Evolutionary conservation across 1,140 invertebrate genomes (phyloP).

Genomic region (Coelopa frigida): DNA sequence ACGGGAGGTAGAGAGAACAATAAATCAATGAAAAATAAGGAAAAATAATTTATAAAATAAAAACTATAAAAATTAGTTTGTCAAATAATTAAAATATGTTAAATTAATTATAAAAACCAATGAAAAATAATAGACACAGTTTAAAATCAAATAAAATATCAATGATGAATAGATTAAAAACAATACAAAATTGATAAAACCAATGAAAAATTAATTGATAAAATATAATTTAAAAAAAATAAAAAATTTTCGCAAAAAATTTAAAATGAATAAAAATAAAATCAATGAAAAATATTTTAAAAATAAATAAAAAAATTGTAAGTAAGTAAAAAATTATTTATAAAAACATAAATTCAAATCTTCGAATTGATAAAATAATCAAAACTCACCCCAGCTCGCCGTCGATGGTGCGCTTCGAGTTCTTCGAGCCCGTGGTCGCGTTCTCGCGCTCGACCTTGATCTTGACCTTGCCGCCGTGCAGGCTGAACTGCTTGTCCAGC

Average conservation of each 20-base stretch:
- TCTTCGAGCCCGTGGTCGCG: slow-evolving; percentile 27
- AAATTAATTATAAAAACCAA: too few relatives aligned
- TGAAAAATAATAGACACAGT: too few relatives aligned
- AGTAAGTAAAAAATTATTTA: neutral
- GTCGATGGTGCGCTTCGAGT: slow-evolving; percentile 40
- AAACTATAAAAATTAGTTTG: neutral
- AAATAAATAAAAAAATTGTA: neutral
- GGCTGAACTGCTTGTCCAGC: slow-evolving; percentile 41
- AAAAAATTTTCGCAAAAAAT: too few relatives aligned
- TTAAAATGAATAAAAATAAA: too few relatives aligned
- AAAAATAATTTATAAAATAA: slow-evolving; percentile 6
- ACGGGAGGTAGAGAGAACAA: neutral
- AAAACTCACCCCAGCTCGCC: slow-evolving; percentile 37
- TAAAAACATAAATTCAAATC: neutral
- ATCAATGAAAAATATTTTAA: neutral
- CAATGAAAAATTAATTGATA: too few relatives aligned
- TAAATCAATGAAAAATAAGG: neutral
- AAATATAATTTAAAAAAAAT: too few relatives aligned
- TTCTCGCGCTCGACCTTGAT: slow-evolving; percentile 42
- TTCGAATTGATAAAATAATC: neutral
- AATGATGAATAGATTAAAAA: too few relatives aligned
- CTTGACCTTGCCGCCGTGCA: slow-evolving; percentile 40
- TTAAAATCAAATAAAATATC: too few relatives aligned
- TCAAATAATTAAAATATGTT: neutral
- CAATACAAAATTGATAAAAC: too few relatives aligned